Conservation (phyloP, 2,888 invertebrate genomes). For the Temnothorax unifasciatus region DNA sequence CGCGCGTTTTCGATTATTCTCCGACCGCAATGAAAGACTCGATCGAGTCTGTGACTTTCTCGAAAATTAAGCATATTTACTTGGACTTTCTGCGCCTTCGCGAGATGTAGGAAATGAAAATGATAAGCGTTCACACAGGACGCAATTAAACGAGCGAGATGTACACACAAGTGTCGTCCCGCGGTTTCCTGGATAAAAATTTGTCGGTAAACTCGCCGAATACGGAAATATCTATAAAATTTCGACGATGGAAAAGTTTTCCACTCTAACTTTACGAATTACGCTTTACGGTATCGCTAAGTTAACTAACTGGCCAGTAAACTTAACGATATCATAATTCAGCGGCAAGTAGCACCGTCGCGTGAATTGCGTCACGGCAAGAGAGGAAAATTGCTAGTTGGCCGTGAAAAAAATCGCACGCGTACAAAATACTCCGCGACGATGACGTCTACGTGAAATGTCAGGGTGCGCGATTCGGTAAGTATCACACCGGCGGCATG, state of each 20-base stretch:
- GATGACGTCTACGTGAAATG: constrained; percentile 34
- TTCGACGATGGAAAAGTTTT: background rate
- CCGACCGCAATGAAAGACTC: constrained; percentile 56
- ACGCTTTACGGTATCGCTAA: too few species aligned
- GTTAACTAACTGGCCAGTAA: background rate
- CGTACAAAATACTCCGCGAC: background rate
- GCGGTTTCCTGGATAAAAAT: background rate
- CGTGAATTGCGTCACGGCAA: background rate
- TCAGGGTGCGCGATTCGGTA: constrained; percentile 25
- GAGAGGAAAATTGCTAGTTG: constrained; percentile 16
- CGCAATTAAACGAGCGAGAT: constrained; percentile 5
- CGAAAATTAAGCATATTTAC: constrained; percentile 55
- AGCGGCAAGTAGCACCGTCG: background rate
- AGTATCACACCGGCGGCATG: background rate
- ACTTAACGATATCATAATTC: background rate
- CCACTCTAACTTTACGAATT: too few species aligned
- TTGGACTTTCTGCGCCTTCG: background rate
- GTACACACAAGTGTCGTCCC: background rate
- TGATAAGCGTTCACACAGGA: background rate
- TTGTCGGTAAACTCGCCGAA: background rate
- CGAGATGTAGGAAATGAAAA: constrained; percentile 25
- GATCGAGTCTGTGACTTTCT: constrained; percentile 57
- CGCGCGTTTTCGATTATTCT: constrained; percentile 61
- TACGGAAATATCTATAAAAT: background rate
- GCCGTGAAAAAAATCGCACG: background rate